Evolutionary conservation across 2,888 invertebrate genomes (phyloP), one percentile per base, ranked within the genome.

Genomic region (Mimachlamys varia): DNA sequence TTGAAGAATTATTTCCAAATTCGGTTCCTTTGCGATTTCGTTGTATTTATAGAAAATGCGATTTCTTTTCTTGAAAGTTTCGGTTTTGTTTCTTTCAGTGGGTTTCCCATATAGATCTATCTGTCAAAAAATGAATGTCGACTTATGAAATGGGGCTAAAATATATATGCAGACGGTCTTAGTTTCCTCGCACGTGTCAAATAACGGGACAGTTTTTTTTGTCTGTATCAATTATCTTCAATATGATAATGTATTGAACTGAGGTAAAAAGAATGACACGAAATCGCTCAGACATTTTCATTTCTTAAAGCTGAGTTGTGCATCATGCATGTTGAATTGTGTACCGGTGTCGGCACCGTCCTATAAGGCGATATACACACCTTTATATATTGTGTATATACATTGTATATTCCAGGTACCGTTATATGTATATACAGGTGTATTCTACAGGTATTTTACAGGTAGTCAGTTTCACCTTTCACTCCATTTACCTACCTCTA

Each of bases 391-490:
- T 76, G 33, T 76, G 27, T 76, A 76, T 17, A 7, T 76, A 76
- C 76, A 76, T 76, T 76, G 76, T 76, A 33, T 76, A 76, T 27
- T 76, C 76, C 76, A 27, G 76, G 33, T 76, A 76, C 76, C 76
- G 76, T 76, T 76, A 76, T 76, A 76, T 33, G 22, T 76, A 33
- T 33, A 33, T 76, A 76, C 76, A 76, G 76, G 76, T 76, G 76
- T 76, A 76, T 76, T 27, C 62, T 62, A 62, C 62, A 62, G 62
- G 76, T 76, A 76, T 76, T 27, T n/a, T 62, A 62, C 62, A 62
- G 62, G 62, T 62, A 62, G 17, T 22, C 76, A 22, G 27, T 10
- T n/a, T 22, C 13, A 76, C 76, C 76, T 76, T 58, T 58, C 58
- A 58, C 58, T 58, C 58, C 15, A 22, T 22, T 33, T 76, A 76